Base-by-base conservation (phyloP, 2,888 invertebrate genomes). In the Drosophila heteroneura region DNA sequence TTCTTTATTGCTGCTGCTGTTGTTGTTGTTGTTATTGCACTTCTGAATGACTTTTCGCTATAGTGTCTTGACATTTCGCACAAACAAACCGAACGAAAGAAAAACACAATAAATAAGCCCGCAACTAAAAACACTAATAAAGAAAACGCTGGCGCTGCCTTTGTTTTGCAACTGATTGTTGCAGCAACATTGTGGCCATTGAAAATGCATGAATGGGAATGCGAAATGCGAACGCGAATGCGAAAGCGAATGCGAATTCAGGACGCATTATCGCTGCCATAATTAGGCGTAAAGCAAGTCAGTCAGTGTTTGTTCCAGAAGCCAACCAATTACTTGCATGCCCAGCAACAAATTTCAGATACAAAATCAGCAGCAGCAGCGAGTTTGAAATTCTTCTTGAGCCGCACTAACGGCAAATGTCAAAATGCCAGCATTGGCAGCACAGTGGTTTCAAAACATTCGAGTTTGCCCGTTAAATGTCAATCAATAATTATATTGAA, bases 1-100 rank as follows among this genome's bases (percentile, higher is more conserved):
- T 47, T 47, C 47, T 47, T 47, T 26, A 9, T 26, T 61, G 63
- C 30, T 69, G 58, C 64, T 66, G 71, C 7, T 26, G 26, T 0
- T 37, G 37, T 14, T 39, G 70, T 63, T 57, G 76, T 60, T 76
- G 73, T 33, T 82, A 51, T 67, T 81, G 82, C 80, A 84, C 76
- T 89, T 76, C 64, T 89, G 80, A 66, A 71, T 82, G 76, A 77
- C 74, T 88, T 85, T 83, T 74, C 68, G 76, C 66, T 51, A 62
- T 70, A 71, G 73, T 62, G 59, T 73, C 90, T 90, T 86, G 85
- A 86, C 85, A 85, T 85, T 85, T 85, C 85, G 85, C 88, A 91
- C 82, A 77, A 86, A 76, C 53, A 67, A 80, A 49, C 35, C 30
- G 14, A 62, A 54, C 41, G 3, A 10, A 37, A 66, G 28, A 60